Evolutionary conservation across 2,888 invertebrate species (phyloP).

Genomic region (Erebia aethiops): DNA sequence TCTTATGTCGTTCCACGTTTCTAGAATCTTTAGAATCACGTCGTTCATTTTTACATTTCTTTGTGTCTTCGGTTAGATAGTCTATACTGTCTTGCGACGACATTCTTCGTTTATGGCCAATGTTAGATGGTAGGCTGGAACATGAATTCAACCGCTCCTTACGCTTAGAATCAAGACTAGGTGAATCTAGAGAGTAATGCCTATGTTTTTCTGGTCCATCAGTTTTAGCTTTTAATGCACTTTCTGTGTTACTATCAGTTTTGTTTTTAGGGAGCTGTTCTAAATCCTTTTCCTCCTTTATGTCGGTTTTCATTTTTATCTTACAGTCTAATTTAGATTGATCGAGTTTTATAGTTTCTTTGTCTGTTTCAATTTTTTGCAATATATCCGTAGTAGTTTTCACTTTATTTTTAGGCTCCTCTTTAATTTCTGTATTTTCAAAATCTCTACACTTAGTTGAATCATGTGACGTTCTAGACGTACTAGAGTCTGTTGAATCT

Average conservation of each 20-base stretch:
- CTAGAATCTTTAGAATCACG: conserved; percentile 88
- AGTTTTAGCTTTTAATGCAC: conserved; percentile 54
- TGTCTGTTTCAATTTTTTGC: conserved; percentile 77
- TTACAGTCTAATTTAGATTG: conserved; percentile 49
- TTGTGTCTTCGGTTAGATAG: conserved; percentile 82
- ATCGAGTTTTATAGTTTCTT: conserved; percentile 60
- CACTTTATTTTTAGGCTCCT: conserved; percentile 62
- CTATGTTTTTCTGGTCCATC: conserved; percentile 72
- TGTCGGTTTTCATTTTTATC: conserved; percentile 65
- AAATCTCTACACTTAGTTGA: conserved; percentile 68
- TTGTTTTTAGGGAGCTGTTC: conserved; percentile 52
- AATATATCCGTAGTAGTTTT: conserved; percentile 73
- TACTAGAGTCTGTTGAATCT: conserved; percentile 78
- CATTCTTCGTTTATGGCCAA: conserved; percentile 88
- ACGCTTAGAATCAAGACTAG: conserved; percentile 74
- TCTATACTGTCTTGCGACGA: conserved; percentile 89
- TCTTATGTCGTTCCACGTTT: conserved; percentile 69
- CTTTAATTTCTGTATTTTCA: conserved; percentile 65
- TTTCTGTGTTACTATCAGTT: conserved; percentile 53
- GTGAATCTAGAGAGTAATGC: conserved; percentile 77
- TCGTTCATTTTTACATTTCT: conserved; percentile 85
- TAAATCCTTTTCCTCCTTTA: conserved; percentile 73
- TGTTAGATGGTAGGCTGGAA: conserved; percentile 84
- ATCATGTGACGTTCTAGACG: conserved; percentile 75
- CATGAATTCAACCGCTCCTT: conserved; percentile 84